Evolutionary conservation across 2,113 vertebrate genomes (phyloP).

Genomic region (Thunnus maccoyii): DNA sequence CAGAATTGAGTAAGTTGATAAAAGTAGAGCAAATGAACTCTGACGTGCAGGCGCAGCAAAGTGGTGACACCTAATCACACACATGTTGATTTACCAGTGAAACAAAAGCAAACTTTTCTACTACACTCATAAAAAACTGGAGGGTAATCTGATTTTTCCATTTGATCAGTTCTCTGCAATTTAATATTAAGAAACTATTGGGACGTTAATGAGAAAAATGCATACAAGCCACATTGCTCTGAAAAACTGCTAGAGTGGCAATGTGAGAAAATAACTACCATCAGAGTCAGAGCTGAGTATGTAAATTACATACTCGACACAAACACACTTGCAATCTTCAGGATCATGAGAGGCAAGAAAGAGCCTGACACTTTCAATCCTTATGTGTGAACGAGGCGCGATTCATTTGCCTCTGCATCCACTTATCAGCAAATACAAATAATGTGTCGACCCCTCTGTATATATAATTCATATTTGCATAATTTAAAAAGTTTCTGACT

Average conservation of each 20-base stretch:
- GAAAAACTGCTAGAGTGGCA: background rate
- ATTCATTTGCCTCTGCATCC: slow-evolving; percentile 8
- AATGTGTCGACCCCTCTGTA: background rate
- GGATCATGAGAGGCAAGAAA: background rate
- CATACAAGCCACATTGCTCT: background rate
- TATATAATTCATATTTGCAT: background rate
- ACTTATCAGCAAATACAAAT: slow-evolving; percentile 9
- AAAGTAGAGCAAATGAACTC: background rate
- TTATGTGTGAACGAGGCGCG: background rate
- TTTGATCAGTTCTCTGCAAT: background rate
- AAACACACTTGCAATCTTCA: background rate
- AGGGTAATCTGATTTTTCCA: background rate
- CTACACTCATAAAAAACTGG: background rate
- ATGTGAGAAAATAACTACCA: background rate
- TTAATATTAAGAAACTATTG: no score
- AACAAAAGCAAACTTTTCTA: background rate
- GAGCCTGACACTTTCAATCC: slow-evolving; percentile 7
- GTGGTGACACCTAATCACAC: background rate
- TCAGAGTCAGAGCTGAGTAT: background rate
- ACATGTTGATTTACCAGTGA: background rate
- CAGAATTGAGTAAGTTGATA: background rate
- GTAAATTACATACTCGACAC: slow-evolving; percentile 2
- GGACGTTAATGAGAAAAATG: background rate
- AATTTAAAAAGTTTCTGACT: background rate
- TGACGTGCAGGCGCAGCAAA: no score